Conservation (phyloP, 2,888 invertebrate genomes). For the Drosophila mercatorum region DNA sequence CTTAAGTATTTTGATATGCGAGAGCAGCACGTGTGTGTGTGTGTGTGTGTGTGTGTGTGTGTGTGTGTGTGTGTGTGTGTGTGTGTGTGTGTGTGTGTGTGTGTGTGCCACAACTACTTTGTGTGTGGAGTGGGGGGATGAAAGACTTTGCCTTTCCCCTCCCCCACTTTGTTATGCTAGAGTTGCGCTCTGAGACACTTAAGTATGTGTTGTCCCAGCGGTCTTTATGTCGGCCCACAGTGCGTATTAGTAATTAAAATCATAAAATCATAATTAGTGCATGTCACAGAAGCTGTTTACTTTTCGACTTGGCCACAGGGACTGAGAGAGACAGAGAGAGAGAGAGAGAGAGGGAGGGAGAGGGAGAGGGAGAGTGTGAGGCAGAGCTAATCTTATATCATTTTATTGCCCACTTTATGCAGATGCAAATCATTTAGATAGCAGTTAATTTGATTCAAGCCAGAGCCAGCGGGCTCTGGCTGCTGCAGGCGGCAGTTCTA, state of each 20-base stretch:
- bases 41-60: neutral
- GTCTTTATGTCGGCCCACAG: slow-evolving; percentile 48
- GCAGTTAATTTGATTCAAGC: slow-evolving; percentile 42
- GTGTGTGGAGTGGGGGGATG: neutral
- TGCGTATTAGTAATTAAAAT: slow-evolving; percentile 62
- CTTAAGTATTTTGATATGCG: slow-evolving; percentile 36
- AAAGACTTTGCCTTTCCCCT: neutral
- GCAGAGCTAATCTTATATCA: neutral
- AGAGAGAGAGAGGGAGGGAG: neutral
- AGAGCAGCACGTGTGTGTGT: neutral
- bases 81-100: neutral
- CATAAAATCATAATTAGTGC: slow-evolving; percentile 60
- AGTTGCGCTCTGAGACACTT: neutral
- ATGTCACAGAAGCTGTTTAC: slow-evolving; percentile 44
- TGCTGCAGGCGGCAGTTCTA: neutral
- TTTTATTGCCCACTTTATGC: slow-evolving; percentile 5
- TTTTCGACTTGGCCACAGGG: slow-evolving; percentile 17
- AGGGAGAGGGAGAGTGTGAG: neutral
- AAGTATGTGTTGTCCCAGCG: slow-evolving; percentile 26
- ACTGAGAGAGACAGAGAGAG: neutral
- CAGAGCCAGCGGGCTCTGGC: neutral
- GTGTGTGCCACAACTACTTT: neutral
- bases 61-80: neutral
- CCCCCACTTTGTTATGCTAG: neutral
- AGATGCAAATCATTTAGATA: slow-evolving; percentile 22